Percentiles rank a stretch among this genome's conserved stretches.
phyloP scores from a whole-genome alignment of 2,113 vertebrate species.

The Sphaerodactylus townsendi region DNA sequence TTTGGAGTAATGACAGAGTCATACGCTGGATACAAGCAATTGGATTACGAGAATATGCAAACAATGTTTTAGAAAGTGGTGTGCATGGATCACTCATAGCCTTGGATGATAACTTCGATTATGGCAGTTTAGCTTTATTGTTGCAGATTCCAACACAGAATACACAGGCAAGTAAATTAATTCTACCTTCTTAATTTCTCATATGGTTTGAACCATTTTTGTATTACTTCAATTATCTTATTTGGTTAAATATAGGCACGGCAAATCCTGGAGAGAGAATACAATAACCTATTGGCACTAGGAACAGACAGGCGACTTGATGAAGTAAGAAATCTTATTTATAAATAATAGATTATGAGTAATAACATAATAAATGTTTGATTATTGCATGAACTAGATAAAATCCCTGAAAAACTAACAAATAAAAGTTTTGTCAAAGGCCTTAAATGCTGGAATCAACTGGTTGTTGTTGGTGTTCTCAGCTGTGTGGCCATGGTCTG shows the following conservation, averaged over 20 bases:
- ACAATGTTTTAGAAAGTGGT: slow-evolving; percentile 94
- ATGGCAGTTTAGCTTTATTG: slow-evolving; percentile 94
- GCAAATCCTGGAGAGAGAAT: slow-evolving; percentile 98
- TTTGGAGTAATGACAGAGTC: slow-evolving; percentile 96
- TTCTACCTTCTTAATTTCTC: slow-evolving; percentile 24
- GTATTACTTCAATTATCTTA: slow-evolving; percentile 51
- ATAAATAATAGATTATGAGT: slow-evolving; percentile 32
- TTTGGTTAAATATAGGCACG: slow-evolving; percentile 86
- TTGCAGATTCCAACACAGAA: slow-evolving; percentile 98
- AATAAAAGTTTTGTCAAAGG: too few species aligned
- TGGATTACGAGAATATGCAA: slow-evolving; percentile 95
- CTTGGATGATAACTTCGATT: slow-evolving; percentile 97
- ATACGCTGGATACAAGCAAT: slow-evolving; percentile 98
- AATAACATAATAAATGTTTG: background rate
- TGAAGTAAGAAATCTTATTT: slow-evolving; percentile 84
- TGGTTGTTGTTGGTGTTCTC: too few species aligned
- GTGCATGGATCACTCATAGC: slow-evolving; percentile 95
- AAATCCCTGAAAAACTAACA: background rate
- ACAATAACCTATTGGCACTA: slow-evolving; percentile 97
- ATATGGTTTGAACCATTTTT: slow-evolving; percentile 33
- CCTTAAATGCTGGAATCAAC: too few species aligned
- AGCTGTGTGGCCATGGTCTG: too few species aligned
- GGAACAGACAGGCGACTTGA: slow-evolving; percentile 96
- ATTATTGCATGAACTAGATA: background rate
- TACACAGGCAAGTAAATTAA: slow-evolving; percentile 82